These are phyloP conservation scores for Trichomalopsis sarcophagae DNA, from an alignment of 1,140 invertebrate genomes.

Conservation along the genomic window DNA sequence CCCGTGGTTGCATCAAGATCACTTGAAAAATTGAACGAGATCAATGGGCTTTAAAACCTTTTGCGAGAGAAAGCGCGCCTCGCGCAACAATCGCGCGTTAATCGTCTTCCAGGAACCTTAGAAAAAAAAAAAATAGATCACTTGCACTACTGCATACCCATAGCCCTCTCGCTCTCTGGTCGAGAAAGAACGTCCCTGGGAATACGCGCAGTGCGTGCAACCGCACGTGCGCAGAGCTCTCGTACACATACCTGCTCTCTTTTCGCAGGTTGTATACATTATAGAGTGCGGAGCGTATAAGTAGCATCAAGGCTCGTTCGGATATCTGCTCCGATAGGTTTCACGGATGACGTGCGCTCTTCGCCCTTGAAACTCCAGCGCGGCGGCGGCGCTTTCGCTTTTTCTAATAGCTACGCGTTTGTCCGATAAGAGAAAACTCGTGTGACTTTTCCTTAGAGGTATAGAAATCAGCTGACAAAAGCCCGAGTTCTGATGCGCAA, in stretches of 20 bases:
- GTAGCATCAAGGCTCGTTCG: slow-evolving; percentile 50
- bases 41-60: too few relatives aligned
- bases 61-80: too few relatives aligned
- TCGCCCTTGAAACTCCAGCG: not conserved
- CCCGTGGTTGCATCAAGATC: too few relatives aligned
- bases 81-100: too few relatives aligned
- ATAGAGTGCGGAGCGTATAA: not conserved
- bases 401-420: not conserved
- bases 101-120: not conserved
- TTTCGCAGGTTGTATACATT: slow-evolving; percentile 15
- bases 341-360: slow-evolving; percentile 63
- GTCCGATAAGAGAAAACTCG: too few relatives aligned
- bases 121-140: slow-evolving; percentile 4
- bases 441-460: not conserved
- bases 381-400: not conserved
- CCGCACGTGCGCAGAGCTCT: slow-evolving; percentile 60
- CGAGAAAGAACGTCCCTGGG: slow-evolving; percentile 58
- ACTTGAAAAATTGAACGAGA: too few relatives aligned
- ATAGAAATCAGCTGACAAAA: slow-evolving; percentile 7
- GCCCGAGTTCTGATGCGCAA: not conserved
- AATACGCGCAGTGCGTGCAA: slow-evolving; percentile 69
- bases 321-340: slow-evolving; percentile 70
- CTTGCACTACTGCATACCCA: slow-evolving; percentile 3
- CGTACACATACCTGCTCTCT: slow-evolving; percentile 39
- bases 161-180: not conserved